Percentiles rank a stretch among this genome's conserved stretches.
Conservation (phyloP, 2,797 vertebrate genomes). For the Momotus momota region DNA sequence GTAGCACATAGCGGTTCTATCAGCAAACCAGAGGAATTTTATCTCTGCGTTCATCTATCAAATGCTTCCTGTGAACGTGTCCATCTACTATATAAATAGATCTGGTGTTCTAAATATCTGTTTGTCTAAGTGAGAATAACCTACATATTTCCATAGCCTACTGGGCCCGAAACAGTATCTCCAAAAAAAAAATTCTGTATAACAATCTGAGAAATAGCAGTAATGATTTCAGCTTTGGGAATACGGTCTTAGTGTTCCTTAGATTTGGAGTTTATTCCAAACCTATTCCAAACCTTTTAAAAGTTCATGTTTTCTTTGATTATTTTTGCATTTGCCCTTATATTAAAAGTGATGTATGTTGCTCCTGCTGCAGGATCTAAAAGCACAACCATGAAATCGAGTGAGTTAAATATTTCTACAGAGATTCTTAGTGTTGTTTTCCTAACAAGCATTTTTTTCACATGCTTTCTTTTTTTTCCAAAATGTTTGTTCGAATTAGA, state of each 20-base stretch:
- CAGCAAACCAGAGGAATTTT: not conserved
- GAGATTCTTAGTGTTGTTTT: not conserved
- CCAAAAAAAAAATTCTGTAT: accelerated
- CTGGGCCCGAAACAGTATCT: not conserved
- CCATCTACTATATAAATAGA: not conserved
- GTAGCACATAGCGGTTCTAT: not conserved
- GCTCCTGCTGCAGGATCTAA: not conserved
- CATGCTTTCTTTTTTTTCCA: not conserved
- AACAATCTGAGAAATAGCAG: not conserved
- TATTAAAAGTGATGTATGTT: not conserved
- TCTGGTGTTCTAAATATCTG: not conserved
- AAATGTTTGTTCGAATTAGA: slow-evolving; percentile 46
- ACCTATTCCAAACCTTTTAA: not conserved
- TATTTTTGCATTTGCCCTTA: not conserved
- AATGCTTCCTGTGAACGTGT: not conserved
- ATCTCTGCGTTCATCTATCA: not conserved
- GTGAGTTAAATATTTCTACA: not conserved
- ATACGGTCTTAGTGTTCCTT: not conserved
- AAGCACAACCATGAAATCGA: not conserved
- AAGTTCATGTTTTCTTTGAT: not conserved
- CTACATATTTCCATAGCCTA: not conserved
- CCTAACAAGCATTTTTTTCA: slow-evolving; percentile 22
- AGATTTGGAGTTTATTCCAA: not conserved
- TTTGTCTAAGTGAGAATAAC: not conserved
- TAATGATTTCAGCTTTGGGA: not conserved